These are phyloP conservation scores for Babylonia areolata DNA, from an alignment of 1,140 invertebrate species.

Conservation along the genomic window DNA sequence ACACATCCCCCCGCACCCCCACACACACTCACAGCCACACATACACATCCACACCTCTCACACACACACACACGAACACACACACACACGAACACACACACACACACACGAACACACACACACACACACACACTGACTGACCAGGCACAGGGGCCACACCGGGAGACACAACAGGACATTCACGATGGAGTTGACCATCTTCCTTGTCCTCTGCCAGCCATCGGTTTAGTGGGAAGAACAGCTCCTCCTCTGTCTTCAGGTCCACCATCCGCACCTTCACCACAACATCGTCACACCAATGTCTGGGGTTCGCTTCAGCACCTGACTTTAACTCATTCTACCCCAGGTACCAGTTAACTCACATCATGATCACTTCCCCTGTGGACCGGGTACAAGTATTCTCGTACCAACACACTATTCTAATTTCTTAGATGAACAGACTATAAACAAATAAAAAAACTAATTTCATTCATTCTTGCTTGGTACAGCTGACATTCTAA, in stretches of 20 bases:
- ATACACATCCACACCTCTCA: background rate
- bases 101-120: background rate
- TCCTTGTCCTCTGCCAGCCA: conserved; percentile 67
- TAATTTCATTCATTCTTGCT: no score
- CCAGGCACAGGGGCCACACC: conserved; percentile 57
- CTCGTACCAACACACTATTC: no score
- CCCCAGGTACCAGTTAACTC: no score
- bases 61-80: background rate
- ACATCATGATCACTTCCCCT: no score
- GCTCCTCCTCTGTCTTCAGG: conserved; percentile 53
- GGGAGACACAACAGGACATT: conserved; percentile 53
- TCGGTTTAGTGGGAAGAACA: conserved; percentile 58
- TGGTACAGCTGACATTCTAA: no score
- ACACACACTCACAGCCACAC: background rate
- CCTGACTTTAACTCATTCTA: no score
- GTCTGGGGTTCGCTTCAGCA: no score
- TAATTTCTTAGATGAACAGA: no score
- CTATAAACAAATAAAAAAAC: no score
- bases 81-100: background rate
- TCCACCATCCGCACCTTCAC: conserved; percentile 51
- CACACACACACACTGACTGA: conserved; percentile 28
- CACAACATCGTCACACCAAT: background rate
- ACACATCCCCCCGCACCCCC: background rate
- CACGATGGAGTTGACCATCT: conserved; percentile 65
- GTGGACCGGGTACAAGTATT: no score